Base-by-base conservation (phyloP, 2,888 invertebrate species). In the Tenthredo scrophulariae region DNA sequence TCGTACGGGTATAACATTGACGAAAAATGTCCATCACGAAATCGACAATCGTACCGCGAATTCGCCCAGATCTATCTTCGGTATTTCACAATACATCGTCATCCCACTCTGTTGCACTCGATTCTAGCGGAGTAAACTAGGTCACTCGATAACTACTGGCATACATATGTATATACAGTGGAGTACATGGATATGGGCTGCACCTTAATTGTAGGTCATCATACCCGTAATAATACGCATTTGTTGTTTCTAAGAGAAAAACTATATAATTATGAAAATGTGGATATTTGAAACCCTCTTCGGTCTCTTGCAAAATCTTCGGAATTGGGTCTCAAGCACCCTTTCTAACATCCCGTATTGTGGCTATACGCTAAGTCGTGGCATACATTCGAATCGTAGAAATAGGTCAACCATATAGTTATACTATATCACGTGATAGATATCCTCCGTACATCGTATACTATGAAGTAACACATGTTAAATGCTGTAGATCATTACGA, bases 101-200 rank as follows among this genome's bases (percentile, higher is more conserved):
- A 62, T 80, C 80, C 58, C 62, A 40, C 80, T 80, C 33, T 62
- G 67, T 70, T 83, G 83, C 67, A 67, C 67, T 67, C 18, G 43
- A 46, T 46, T 80, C 62, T n/a, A 62, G 15, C 50, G 83, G 22
- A 46, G 83, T 29, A 67, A 83, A 83, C 83, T 83, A 22, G 83
- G 83, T 83, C 83, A 83, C 83, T 83, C 83, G 83, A 83, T 83
- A 83, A 83, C 83, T 50, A 67, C 67, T 54, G 43, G 26, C 15
- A 46, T 46, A 29, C 67, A 70, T 70, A 43, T 67, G 46, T n/a
- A 29, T 83, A 40, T 22, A 80, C 26, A 37, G 37, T 46, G 9
- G 22, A 37, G 43, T 74, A 74, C 26, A 43, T 29, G 67, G 67
- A 62, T 37, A 62, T 37, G 83, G 43, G 29, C 65, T 46, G 70